These are phyloP conservation scores for Drosophila mayaguana DNA, from an alignment of 2,888 invertebrate genomes.

Conservation along the genomic window DNA sequence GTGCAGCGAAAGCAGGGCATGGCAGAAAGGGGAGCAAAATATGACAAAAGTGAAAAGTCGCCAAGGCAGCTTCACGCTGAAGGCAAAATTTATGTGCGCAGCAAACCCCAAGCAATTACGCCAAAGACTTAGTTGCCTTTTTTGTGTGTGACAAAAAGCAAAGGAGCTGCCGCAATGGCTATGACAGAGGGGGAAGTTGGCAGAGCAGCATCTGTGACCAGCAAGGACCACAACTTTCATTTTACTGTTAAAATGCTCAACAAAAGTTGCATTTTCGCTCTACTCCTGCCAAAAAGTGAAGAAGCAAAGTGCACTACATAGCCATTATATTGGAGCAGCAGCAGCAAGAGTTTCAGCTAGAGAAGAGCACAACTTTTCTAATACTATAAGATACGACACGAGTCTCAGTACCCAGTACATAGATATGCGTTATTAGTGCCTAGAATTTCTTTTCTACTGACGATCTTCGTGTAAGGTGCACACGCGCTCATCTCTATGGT, in stretches of 20 bases:
- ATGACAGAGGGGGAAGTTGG: not conserved
- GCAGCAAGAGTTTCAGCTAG: not conserved
- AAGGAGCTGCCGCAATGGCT: not conserved
- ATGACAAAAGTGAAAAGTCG: conserved; percentile 65
- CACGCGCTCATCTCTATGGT: not conserved
- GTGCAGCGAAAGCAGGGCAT: conserved; percentile 18
- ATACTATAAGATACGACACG: not conserved
- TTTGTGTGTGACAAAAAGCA: conserved; percentile 23
- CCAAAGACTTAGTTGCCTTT: conserved; percentile 54
- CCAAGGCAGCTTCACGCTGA: conserved; percentile 22
- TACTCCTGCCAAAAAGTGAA: conserved; percentile 25
- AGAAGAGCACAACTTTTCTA: not conserved
- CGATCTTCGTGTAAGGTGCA: not conserved
- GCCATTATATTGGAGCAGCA: conserved; percentile 43
- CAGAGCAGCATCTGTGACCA: conserved; percentile 42
- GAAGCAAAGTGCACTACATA: conserved; percentile 49
- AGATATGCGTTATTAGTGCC: not conserved
- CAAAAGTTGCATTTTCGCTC: conserved; percentile 62
- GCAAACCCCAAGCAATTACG: conserved; percentile 59
- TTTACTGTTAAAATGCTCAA: conserved; percentile 45
- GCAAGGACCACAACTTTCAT: conserved; percentile 52
- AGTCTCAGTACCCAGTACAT: not conserved
- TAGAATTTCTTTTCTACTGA: not conserved
- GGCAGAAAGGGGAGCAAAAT: conserved; percentile 27
- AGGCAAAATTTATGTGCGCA: conserved; percentile 52